Percentiles rank a stretch among this genome's conserved stretches.
These are phyloP conservation scores for Perodicticus potto DNA, from an alignment of 2,797 vertebrate species.

Conservation along the genomic window DNA sequence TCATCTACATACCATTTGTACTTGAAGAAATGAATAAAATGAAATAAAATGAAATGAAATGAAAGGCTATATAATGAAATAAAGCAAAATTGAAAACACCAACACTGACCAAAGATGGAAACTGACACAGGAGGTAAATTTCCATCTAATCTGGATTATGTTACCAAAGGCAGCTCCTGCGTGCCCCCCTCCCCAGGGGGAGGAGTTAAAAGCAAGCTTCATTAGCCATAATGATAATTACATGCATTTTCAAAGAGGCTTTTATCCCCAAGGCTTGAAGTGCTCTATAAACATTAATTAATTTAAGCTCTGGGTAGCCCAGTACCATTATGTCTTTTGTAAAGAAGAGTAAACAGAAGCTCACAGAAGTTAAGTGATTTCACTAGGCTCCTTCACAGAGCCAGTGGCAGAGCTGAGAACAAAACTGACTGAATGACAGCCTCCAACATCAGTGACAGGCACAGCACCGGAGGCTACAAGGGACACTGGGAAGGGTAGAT, in stretches of 20 bases:
- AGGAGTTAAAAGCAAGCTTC: conserved; percentile 46
- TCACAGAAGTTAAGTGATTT: conserved; percentile 71
- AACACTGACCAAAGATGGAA: conserved; percentile 52
- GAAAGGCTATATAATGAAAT: not conserved
- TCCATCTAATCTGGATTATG: conserved; percentile 58
- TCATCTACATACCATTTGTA: conserved; percentile 5
- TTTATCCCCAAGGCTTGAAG: conserved; percentile 80
- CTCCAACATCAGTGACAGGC: not conserved
- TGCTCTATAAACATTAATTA: conserved; percentile 83
- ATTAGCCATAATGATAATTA: conserved; percentile 83
- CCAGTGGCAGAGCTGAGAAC: conserved; percentile 13
- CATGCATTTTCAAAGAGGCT: conserved; percentile 76
- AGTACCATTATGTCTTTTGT: conserved; percentile 77
- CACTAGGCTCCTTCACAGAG: conserved; percentile 3
- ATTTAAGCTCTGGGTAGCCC: conserved; percentile 76
- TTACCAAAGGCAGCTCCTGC: conserved; percentile 4
- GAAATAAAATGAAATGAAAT: not conserved
- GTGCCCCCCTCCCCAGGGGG: not conserved
- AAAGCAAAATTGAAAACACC: not conserved
- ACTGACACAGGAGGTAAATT: conserved; percentile 24
- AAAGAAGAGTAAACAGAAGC: conserved; percentile 77
- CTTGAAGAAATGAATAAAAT: not conserved
- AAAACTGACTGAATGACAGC: conserved; percentile 38
- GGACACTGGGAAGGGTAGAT: not conserved
- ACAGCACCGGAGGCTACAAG: accelerated